Base-by-base conservation (phyloP, 2,113 vertebrate genomes). In the Pangasianodon hypophthalmus region DNA sequence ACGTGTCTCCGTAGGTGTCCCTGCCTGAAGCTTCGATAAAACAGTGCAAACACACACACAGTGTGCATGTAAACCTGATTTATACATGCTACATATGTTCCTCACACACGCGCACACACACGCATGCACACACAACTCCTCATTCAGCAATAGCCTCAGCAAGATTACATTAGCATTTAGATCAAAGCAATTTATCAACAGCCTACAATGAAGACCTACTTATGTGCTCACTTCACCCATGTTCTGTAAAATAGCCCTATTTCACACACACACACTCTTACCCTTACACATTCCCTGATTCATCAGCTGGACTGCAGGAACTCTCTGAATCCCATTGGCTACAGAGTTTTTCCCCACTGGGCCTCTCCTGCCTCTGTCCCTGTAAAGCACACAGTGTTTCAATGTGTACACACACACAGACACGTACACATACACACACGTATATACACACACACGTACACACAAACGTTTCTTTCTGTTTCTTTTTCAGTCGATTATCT, bases 1-100 rank as follows among this genome's bases (percentile, higher is more conserved):
- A 98, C 9, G 97, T 97, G 94, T 97, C 97, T 94, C 97, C 97
- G 94, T 96, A 97, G 0, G 96, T 96, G 89, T 97, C 97, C 58
- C 95, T 96, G 90, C 96, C 96, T 93, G 96, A 95, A 92, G 96
- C 96, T 95, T 93, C 9, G 26, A 46, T 19, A 69, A 67, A 58
- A 29, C 29, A 58, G 9, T 26, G 19, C 60, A 21, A 26, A 41
- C n/a, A 48, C 56, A 50, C 73, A 87, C 62, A 60, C 19, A 48
- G 6, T 62, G 41, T 71, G 71, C 52, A 41, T 26, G 7, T 10
- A 79, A 84, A 32, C 52, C 52, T 14, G 8, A 80, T 80, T 69
- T 21, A 84, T 71, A 69, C 84, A 87, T 84, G 19, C 32, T 44
- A 1, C 32, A 37, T 2, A 32, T 13, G 19, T 75, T 54, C 1